Percentiles rank a stretch among this genome's conserved stretches.
Evolutionary conservation across 64 coral and sea anemone genomes (phyloP).

Genomic region (Actinia equina): DNA sequence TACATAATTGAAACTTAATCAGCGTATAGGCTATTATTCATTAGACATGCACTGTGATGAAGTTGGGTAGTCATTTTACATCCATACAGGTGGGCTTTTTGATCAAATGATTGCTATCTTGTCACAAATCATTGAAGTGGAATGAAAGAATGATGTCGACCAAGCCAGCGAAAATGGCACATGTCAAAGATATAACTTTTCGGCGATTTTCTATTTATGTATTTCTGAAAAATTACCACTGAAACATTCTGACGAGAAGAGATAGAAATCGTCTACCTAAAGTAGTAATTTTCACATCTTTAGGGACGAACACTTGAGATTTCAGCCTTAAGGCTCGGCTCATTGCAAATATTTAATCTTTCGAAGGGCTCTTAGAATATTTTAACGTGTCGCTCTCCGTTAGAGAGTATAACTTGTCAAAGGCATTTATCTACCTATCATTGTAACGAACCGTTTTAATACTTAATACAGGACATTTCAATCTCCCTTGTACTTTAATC

Average conservation of each 20-base stretch:
- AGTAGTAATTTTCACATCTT: background rate
- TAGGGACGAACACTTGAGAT: background rate
- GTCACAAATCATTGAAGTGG: background rate
- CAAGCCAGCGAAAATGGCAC: background rate
- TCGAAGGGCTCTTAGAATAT: background rate
- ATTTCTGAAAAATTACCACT: background rate
- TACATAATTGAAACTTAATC: slow-evolving; percentile 11
- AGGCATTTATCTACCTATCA: slow-evolving; percentile 2
- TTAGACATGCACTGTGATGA: background rate
- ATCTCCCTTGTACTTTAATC: background rate
- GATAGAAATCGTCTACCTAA: background rate
- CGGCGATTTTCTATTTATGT: background rate
- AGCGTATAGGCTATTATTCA: background rate
- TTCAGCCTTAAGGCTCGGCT: slow-evolving; percentile 5
- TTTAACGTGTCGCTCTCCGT: background rate
- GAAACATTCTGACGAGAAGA: background rate
- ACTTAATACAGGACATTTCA: background rate
- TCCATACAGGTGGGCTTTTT: background rate
- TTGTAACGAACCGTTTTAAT: background rate
- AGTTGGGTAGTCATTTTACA: slow-evolving; percentile 3
- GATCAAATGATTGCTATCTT: slow-evolving; percentile 7
- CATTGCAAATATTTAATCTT: background rate
- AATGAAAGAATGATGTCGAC: background rate
- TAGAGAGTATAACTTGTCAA: background rate
- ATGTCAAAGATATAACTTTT: background rate